Conservation (phyloP, 2,113 vertebrate species). For the Lasiurus cinereus region DNA sequence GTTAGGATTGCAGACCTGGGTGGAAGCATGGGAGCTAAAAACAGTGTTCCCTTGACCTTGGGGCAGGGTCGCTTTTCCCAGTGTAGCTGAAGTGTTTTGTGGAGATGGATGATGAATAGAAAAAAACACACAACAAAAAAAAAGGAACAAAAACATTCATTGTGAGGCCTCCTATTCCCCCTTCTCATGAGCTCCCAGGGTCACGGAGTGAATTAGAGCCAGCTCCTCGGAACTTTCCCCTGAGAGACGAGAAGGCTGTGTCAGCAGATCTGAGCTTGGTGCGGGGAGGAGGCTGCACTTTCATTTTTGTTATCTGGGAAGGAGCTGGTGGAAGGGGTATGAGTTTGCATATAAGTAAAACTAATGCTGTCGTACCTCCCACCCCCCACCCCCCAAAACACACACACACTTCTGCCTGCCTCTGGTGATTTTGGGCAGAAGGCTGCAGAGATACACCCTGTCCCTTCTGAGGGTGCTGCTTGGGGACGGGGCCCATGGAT, state of each 20-base stretch:
- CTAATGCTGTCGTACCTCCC: too few relatives aligned
- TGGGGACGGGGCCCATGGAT: background rate
- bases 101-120: conserved; percentile 19
- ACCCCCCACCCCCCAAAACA: too few relatives aligned
- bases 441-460: background rate
- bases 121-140: conserved; percentile 30
- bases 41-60: conserved; percentile 76
- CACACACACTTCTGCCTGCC: too few relatives aligned
- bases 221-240: background rate
- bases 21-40: conserved; percentile 66
- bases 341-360: background rate
- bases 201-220: background rate
- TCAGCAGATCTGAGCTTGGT: background rate
- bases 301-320: background rate
- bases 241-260: background rate
- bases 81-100: conserved; percentile 60
- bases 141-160: conserved; percentile 46
- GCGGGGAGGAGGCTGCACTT: rapidly evolving
- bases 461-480: conserved; percentile 46
- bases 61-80: conserved; percentile 73
- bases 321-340: background rate
- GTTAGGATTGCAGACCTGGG: conserved; percentile 74
- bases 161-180: background rate
- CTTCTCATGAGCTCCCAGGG: background rate
- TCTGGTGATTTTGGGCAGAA: background rate